Evolutionary conservation across 2,113 vertebrate genomes (phyloP), one percentile per base, ranked within the genome.

Genomic region (Polyodon spathula): DNA sequence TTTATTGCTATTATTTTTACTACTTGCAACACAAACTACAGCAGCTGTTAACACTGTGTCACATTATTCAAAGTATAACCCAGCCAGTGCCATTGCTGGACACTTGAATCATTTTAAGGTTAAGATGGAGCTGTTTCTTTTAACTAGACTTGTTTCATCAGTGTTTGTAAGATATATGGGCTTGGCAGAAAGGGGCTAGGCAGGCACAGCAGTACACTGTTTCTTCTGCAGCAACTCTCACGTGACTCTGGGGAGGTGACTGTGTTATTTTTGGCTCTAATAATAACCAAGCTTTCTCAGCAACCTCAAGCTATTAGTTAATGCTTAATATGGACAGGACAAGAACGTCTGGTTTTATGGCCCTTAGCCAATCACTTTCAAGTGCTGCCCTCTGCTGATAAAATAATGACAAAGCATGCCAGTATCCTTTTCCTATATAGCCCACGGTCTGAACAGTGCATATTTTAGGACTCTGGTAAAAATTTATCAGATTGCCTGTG

Each of bases 81-180:
- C n/a, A n/a, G n/a, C n/a, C n/a, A n/a, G n/a, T n/a, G n/a, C n/a
- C n/a, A n/a, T n/a, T n/a, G n/a, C n/a, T n/a, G n/a, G n/a, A n/a
- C n/a, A n/a, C n/a, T n/a, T n/a, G n/a, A n/a, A n/a, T n/a, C n/a
- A n/a, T n/a, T n/a, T n/a, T n/a, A n/a, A n/a, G n/a, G n/a, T n/a
- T n/a, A 66, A 60, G 39, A 61, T 17, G 67, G 66, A 60, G 68
- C 43, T 48, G 16, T 56, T 63, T n/a, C 70, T 59, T 65, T 66
- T 63, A 54, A 46, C 68, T 4, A 46, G 67, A 68, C 56, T 71
- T 72, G 66, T 63, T 74, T 68, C 59, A 58, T 63, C 63, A 74
- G 40, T 56, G 14, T 73, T 74, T 56, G 52, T 56, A 59, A 70
- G 64, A n/a, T n/a, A 74, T 73, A 60, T 67, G 63, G 44, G 39